Percentiles rank a stretch among this genome's conserved stretches.
These are phyloP conservation scores for Anarhynchus alexandrinus DNA, from an alignment of 2,113 vertebrate genomes.

Conservation along the genomic window DNA sequence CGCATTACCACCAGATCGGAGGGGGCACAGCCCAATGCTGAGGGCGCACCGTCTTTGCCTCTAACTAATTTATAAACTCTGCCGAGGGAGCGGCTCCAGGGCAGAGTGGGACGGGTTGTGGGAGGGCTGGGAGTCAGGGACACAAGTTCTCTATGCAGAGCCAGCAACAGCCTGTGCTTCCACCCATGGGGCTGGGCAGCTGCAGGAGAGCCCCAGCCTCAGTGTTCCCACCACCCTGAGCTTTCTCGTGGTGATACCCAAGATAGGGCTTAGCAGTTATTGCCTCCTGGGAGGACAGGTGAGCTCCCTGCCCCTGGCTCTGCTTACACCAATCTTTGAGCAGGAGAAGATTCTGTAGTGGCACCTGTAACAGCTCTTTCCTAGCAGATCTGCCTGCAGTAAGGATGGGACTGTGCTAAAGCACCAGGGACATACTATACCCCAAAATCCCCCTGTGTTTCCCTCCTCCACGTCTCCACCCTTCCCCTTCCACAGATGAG, in stretches of 20 bases:
- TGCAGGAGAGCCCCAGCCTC: background rate
- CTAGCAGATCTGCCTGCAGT: background rate
- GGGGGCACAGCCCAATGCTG: background rate
- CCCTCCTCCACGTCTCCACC: background rate
- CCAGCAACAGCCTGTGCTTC: background rate
- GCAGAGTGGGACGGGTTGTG: background rate
- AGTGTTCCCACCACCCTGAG: background rate
- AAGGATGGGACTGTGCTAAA: background rate
- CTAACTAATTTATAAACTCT: background rate
- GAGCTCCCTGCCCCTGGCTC: background rate
- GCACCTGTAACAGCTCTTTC: background rate
- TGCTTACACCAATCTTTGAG: background rate
- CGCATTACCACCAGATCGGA: background rate
- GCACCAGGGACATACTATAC: background rate
- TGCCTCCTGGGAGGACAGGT: background rate
- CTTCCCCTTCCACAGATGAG: background rate
- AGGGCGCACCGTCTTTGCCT: fast-evolving
- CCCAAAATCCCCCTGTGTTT: background rate
- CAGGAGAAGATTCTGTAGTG: background rate
- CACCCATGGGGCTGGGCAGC: background rate
- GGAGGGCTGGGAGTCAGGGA: background rate
- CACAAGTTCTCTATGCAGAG: fast-evolving
- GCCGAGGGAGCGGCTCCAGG: too few species aligned
- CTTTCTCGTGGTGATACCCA: background rate
- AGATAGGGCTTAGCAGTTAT: background rate